phyloP scores from a whole-genome alignment of 2,113 vertebrate genomes.

The Callipepla californica region DNA sequence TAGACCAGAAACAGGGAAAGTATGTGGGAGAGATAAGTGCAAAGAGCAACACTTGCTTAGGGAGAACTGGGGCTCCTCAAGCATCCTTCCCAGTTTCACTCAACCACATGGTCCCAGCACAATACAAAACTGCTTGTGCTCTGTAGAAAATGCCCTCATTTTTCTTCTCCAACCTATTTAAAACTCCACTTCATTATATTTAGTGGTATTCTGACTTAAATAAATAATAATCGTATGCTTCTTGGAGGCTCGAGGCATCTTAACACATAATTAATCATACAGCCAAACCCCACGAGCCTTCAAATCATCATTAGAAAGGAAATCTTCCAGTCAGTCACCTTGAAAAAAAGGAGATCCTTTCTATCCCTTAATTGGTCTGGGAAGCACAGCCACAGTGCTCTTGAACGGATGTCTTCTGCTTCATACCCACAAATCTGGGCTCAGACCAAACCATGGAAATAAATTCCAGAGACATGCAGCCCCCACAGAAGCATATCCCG shows the following conservation, averaged over 20 bases:
- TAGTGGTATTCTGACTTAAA: constrained; percentile 56
- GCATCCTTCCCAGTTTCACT: not conserved
- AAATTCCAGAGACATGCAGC: not conserved
- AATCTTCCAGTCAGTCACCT: constrained; percentile 44
- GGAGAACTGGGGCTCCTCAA: not conserved
- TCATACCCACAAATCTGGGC: not conserved
- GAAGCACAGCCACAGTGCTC: not conserved
- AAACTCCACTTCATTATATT: constrained; percentile 55
- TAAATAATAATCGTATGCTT: constrained; percentile 50
- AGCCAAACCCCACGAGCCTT: constrained; percentile 52
- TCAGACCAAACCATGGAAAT: constrained; percentile 15
- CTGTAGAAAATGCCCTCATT: constrained; percentile 24
- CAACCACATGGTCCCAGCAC: not conserved
- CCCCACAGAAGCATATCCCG: not conserved
- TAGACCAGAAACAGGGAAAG: not conserved
- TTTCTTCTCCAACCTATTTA: constrained; percentile 21
- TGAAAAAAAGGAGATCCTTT: not conserved
- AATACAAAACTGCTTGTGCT: not conserved
- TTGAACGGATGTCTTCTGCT: not conserved
- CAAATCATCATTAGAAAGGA: constrained; percentile 65
- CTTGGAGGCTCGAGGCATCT: constrained; percentile 44
- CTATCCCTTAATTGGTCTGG: constrained; percentile 35
- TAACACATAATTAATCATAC: constrained; percentile 58
- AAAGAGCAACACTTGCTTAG: not conserved
- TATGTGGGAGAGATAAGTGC: not conserved